phyloP scores from a whole-genome alignment of 37 sponge, comb jelly and placozoan species.

The Cliona cf. orientalis region DNA sequence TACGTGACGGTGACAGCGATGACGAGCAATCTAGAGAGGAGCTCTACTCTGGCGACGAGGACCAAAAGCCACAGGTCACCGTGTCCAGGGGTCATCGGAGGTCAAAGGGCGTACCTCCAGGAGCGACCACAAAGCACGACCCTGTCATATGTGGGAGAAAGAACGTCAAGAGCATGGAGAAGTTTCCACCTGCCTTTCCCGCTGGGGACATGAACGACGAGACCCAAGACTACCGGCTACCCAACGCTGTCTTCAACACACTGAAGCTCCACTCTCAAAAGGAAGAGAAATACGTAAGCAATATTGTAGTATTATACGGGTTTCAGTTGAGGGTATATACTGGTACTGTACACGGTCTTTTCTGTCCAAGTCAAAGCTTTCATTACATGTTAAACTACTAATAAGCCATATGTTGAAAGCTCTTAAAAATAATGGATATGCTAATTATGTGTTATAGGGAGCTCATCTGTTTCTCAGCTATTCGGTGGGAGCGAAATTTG shows the following conservation, averaged over 20 bases:
- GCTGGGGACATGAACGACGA: conserved; percentile 75
- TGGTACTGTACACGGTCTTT: not conserved
- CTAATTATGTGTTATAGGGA: too few relatives aligned
- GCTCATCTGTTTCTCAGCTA: too few relatives aligned
- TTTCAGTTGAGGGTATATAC: not conserved
- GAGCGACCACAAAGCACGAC: conserved; percentile 89
- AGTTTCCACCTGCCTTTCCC: conserved; percentile 81
- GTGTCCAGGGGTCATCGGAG: conserved; percentile 28
- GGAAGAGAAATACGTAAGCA: conserved; percentile 68
- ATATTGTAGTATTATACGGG: too few relatives aligned
- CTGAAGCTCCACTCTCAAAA: conserved; percentile 76
- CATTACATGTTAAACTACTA: too few relatives aligned
- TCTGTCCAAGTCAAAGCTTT: not conserved
- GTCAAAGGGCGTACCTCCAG: conserved; percentile 36
- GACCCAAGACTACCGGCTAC: conserved; percentile 66
- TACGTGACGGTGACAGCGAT: conserved; percentile 47
- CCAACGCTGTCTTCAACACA: conserved; percentile 84
- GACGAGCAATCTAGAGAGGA: conserved; percentile 28
- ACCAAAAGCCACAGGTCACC: not conserved
- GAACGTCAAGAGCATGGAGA: conserved; percentile 83
- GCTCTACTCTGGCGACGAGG: not conserved
- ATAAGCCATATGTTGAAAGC: too few relatives aligned
- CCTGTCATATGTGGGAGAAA: conserved; percentile 77
- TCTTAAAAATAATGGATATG: too few relatives aligned
- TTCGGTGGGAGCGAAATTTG: too few relatives aligned